Base-by-base conservation (phyloP, 2,797 vertebrate genomes). In the Melopsittacus undulatus region DNA sequence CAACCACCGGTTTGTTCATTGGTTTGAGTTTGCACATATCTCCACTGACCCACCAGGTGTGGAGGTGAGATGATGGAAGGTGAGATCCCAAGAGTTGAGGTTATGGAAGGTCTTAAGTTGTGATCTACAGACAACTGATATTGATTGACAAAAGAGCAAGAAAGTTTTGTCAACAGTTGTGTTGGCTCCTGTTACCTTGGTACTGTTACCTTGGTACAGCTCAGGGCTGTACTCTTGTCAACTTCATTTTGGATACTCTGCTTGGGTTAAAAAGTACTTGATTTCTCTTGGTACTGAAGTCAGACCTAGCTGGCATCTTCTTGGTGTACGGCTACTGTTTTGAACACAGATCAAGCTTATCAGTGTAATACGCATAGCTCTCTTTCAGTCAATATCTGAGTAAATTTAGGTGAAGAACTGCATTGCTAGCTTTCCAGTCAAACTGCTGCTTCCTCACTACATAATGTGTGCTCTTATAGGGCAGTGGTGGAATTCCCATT, bases 101-200 rank as follows among this genome's bases (percentile, higher is more conserved):
- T 43, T 49, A 61, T 11, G 36, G 52, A 43, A 56, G 34, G 27
- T 45, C 34, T 79, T 67, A 51, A 80, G 16, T 46, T 48, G 14
- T n/a, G 23, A 40, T 85, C n/a, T 38, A 0, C 23, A 38, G 36
- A 8, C 36, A 40, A 22, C 24, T 49, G 42, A 14, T 52, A 21
- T 4, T 59, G 23, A 10, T 13, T 78, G 52, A 11, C 0, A 0
- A 49, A 75, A 59, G 57, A 40, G 18, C 0, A 0, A 57, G 30
- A 52, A 57, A 68, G 9, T 2, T 62, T 89, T 77, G 36, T 16
- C 30, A 40, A 18, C 29, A 42, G 40, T 45, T 78, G 5, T 1
- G 3, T 2, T 82, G 62, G 21, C 32, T 87, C 6, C 36, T n/a
- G 52, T 57, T 57, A 34, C n/a, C 15, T 16, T 57, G n/a, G 32